Conservation (phyloP, 2,888 invertebrate species). For the Caenorhabditis plicata region DNA sequence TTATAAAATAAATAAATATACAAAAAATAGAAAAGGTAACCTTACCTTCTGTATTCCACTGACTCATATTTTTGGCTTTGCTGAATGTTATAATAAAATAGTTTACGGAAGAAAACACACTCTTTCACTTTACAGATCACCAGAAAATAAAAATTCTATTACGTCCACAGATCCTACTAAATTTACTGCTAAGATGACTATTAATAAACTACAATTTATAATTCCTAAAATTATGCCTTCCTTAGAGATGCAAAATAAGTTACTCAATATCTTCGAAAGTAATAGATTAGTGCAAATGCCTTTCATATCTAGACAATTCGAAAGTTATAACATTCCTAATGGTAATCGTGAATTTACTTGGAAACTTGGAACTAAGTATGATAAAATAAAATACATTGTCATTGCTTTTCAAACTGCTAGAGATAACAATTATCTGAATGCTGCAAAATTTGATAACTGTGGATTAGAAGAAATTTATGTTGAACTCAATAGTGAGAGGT, state of each 20-base stretch:
- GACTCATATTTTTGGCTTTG: slow-evolving; percentile 49
- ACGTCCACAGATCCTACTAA: slow-evolving; percentile 35
- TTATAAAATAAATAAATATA: slow-evolving; percentile 48
- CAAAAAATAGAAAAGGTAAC: slow-evolving; percentile 41
- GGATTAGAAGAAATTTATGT: slow-evolving; percentile 48
- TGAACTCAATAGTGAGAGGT: slow-evolving; percentile 45
- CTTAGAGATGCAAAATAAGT: slow-evolving; percentile 49
- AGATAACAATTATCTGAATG: slow-evolving; percentile 48
- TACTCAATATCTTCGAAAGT: slow-evolving; percentile 39
- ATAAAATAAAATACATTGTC: slow-evolving; percentile 48
- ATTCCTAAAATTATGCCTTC: slow-evolving; percentile 48
- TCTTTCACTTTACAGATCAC: slow-evolving; percentile 44
- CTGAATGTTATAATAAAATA: slow-evolving; percentile 51
- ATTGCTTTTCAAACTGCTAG: slow-evolving; percentile 38
- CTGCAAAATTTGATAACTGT: slow-evolving; percentile 49
- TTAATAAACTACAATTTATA: slow-evolving; percentile 51
- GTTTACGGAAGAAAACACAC: slow-evolving; percentile 46
- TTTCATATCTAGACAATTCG: slow-evolving; percentile 46
- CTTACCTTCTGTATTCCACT: slow-evolving; percentile 46
- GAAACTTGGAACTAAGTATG: slow-evolving; percentile 52
- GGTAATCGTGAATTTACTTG: slow-evolving; percentile 51
- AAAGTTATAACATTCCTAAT: slow-evolving; percentile 51
- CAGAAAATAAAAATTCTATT: slow-evolving; percentile 40
- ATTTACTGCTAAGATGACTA: slow-evolving; percentile 37
- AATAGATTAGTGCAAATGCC: slow-evolving; percentile 42